phyloP scores from a whole-genome alignment of 2,888 invertebrate genomes.

The Drosophila pullipes region DNA sequence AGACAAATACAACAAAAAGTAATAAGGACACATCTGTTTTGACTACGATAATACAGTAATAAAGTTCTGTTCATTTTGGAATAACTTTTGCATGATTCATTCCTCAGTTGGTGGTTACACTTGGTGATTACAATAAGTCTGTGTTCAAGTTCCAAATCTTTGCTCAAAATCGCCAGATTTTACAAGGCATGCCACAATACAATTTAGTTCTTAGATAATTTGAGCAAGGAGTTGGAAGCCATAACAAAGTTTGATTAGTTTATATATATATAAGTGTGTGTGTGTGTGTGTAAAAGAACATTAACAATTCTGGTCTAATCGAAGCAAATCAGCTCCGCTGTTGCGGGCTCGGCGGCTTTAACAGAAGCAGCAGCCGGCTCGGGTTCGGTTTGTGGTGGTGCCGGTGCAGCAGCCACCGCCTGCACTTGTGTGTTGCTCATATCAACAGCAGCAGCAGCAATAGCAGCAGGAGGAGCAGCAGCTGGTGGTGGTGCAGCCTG shows the following conservation, averaged over 20 bases:
- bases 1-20: neutral
- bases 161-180: neutral
- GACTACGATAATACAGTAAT: slow-evolving; percentile 25
- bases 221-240: neutral
- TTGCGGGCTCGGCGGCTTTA: slow-evolving; percentile 86
- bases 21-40: slow-evolving; percentile 3
- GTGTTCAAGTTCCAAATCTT: slow-evolving; percentile 4
- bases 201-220: neutral
- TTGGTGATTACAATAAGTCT: slow-evolving; percentile 21
- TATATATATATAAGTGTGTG: neutral
- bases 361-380: slow-evolving; percentile 78
- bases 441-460: slow-evolving; percentile 86
- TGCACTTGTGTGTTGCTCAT: slow-evolving; percentile 64
- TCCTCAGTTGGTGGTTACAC: slow-evolving; percentile 20
- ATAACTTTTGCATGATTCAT: slow-evolving; percentile 14
- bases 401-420: slow-evolving; percentile 80
- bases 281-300: neutral
- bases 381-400: slow-evolving; percentile 82
- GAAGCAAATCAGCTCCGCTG: slow-evolving; percentile 93
- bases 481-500: slow-evolving; percentile 82
- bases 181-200: neutral
- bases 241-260: slow-evolving; percentile 3
- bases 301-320: slow-evolving; percentile 87
- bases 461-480: slow-evolving; percentile 64
- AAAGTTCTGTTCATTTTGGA: slow-evolving; percentile 29